Evolutionary conservation across 2,888 invertebrate genomes (phyloP).

Genomic region (Aspidiotus rigidus): DNA sequence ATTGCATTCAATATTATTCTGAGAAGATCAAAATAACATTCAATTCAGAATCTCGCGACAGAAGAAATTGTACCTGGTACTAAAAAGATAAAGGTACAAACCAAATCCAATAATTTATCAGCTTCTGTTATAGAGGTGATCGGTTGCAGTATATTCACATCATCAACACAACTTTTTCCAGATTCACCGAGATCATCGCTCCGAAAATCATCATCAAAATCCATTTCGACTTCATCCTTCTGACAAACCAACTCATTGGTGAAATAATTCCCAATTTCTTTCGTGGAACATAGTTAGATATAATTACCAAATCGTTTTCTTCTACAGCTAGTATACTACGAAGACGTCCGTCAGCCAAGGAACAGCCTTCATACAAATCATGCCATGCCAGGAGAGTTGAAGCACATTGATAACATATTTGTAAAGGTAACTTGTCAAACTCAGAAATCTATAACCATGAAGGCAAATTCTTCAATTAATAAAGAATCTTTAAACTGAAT

Average conservation of each 20-base stretch:
- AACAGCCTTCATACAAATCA: conserved; percentile 50
- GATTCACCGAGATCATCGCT: conserved; percentile 3
- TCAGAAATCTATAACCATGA: conserved; percentile 45
- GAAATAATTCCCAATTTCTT: no score
- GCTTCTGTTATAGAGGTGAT: not conserved
- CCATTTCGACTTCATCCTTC: not conserved
- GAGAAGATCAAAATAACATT: not conserved
- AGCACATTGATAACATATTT: conserved; percentile 57
- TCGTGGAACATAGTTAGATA: not conserved
- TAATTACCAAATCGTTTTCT: conserved; percentile 12
- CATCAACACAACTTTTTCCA: no score
- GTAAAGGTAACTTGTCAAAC: conserved; percentile 50
- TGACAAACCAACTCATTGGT: no score
- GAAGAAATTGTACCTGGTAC: not conserved
- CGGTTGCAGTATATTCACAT: no score
- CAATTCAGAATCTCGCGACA: no score
- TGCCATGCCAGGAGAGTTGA: conserved; percentile 57
- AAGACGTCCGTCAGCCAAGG: conserved; percentile 49
- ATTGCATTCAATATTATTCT: no score
- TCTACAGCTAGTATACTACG: conserved; percentile 34
- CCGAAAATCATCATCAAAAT: conserved; percentile 21
- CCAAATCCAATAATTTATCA: not conserved
- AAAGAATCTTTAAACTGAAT: not conserved
- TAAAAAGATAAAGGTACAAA: not conserved
- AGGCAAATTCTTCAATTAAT: conserved; percentile 1